Evolutionary conservation across 2,888 invertebrate species (phyloP), one percentile per base, ranked within the genome.

Genomic region (Himalopsyche kuldschensis): DNA sequence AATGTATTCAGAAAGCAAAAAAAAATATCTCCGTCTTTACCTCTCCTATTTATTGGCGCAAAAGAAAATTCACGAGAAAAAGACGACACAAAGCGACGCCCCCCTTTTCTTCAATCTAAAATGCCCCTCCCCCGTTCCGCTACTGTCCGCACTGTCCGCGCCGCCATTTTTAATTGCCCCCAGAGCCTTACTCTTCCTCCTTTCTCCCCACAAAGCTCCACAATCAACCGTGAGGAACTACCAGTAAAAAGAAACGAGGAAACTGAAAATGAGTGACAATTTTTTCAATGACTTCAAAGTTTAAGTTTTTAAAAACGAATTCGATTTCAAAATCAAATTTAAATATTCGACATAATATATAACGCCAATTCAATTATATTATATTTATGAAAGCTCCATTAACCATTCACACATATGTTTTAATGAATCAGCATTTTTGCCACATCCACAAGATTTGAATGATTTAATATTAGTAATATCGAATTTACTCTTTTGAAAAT

Each of bases 141-240:
- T 79, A 31, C 79, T 31, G 55, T 31, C 35, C 31, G 27, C 83
- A 81, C 84, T 86, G 86, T 84, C 84, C 86, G 84, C 84, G 84
- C 84, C 86, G 86, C 86, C 86, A 86, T 86, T 86, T 86, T 86
- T 86, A 86, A 86, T 86, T 86, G 84, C 84, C 86, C 84, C 84
- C 82, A 55, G 55, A 55, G 55, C 55, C 55, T 55, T 55, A 20
- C 55, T 55, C 20, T 3, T 6, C 55, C 55, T 20, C 15, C 15
- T 17, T 20, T 6, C 20, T 5, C 55, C 20, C n/a, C 20, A 20
- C 6, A 20, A 20, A 55, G 55, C 55, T 55, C 55, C 24, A 24
- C 55, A 55, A 55, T 55, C 55, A 55, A 20, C 55, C 20, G 20
- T 24, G 20, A 55, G 55, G 55, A 55, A 55, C 55, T 55, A 55